Conservation (phyloP, 1,140 invertebrate species). For the Papilio aristodemus region DNA sequence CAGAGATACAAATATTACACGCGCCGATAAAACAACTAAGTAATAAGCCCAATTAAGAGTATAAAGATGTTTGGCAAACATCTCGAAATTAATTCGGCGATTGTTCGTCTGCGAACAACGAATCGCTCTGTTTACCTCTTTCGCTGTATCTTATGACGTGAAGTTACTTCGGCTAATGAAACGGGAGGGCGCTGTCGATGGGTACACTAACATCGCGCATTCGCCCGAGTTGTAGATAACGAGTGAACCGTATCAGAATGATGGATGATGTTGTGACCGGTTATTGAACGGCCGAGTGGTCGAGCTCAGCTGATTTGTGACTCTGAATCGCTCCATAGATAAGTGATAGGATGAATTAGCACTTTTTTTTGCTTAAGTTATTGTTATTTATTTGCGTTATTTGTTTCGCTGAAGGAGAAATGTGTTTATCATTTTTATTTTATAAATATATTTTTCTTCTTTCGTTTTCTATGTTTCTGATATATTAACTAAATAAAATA, state of each 20-base stretch:
- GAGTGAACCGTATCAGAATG: constrained; percentile 42
- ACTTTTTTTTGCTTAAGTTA: constrained; percentile 22
- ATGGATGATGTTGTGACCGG: constrained; percentile 45
- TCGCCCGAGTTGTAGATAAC: constrained; percentile 45
- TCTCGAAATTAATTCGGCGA: constrained; percentile 49
- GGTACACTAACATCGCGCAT: constrained; percentile 47
- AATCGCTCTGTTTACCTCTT: constrained; percentile 49
- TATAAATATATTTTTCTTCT: too few relatives aligned
- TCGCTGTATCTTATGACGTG: constrained; percentile 41
- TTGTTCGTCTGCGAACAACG: constrained; percentile 44
- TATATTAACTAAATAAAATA: too few relatives aligned
- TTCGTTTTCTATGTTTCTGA: too few relatives aligned
- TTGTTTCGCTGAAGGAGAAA: neutral
- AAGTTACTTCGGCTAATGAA: constrained; percentile 49
- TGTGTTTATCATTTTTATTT: too few relatives aligned
- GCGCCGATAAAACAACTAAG: constrained; percentile 12
- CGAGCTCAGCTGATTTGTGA: constrained; percentile 37
- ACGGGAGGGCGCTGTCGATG: constrained; percentile 43
- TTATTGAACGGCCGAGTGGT: constrained; percentile 34
- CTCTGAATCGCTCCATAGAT: constrained; percentile 32
- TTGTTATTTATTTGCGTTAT: constrained; percentile 2
- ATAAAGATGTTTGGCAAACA: constrained; percentile 44
- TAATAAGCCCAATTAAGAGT: constrained; percentile 42
- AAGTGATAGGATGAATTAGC: constrained; percentile 38
- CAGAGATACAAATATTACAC: constrained; percentile 19